Evolutionary conservation across 2,113 vertebrate genomes (phyloP), one percentile per base, ranked within the genome.

Genomic region (Campylomormyrus numenius): DNA sequence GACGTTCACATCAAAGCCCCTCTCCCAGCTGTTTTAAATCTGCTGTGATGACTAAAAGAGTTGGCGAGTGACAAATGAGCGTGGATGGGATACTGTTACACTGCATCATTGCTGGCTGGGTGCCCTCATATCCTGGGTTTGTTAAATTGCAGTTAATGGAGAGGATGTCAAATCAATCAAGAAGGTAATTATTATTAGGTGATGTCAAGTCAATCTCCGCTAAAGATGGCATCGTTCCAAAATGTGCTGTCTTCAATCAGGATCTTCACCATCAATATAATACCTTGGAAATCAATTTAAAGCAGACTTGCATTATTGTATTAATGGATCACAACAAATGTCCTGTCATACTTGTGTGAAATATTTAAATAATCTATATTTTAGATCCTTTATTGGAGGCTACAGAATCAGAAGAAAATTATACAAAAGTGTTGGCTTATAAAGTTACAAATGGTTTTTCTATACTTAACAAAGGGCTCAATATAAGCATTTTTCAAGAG

Each of bases 21-120:
- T 83, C 56, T 90, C 45, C 0, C 42, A 48, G 85, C 88, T 91
- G 92, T 92, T 88, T 89, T 50, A 90, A 89, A 88, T 90, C 19
- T 0, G 6, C 90, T 92, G 85, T 80, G 92, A 92, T 92, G 91
- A 90, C 91, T 95, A 94, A 95, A 92, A 93, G 93, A 94, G 74
- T 42, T 80, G 31, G 15, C 17, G 35, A 42, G 35, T 80, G 74
- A 80, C 35, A 39, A 80, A 80, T 42, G 15, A 80, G 35, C 35
- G 19, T 17, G 31, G 35, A 80, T 42, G 4, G 74, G 31, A 17
- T 80, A 42, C 74, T 80, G 35, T 80, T 80, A 80, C 70, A 77
- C 35, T 42, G 35, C 74, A 7, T 42, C 35, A 42, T 80, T 80
- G 74, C 31, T 80, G 31, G 74, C 35, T 39, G 35, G 31, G 35